Percentiles rank a stretch among this genome's conserved stretches.
Conservation (phyloP, 2,888 invertebrate species). For the Cerastis leucographa region DNA sequence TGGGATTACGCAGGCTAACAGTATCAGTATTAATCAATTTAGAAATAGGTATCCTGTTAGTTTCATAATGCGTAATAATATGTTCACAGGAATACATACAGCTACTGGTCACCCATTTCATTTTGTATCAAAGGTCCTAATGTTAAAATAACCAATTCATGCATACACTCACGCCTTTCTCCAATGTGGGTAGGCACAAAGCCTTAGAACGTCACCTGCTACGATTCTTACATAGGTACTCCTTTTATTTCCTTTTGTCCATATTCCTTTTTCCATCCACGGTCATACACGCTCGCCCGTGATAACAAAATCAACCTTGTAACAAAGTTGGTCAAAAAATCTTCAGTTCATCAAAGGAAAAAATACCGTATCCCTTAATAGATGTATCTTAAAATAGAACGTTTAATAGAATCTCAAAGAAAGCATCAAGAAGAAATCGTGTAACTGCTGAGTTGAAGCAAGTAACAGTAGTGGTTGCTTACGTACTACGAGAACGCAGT, state of each 20-base stretch:
- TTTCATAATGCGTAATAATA: no score
- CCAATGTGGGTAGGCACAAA: no score
- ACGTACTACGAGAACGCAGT: constrained; percentile 22
- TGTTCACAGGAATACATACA: not conserved
- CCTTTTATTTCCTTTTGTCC: no score
- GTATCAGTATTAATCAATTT: not conserved
- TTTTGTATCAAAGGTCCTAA: not conserved
- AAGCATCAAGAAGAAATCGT: not conserved
- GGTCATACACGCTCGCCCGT: no score
- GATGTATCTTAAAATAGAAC: not conserved
- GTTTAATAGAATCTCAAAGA: not conserved
- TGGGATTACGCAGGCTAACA: no score
- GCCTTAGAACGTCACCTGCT: no score
- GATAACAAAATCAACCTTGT: not conserved
- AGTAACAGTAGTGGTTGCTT: constrained; percentile 20
- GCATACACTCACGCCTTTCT: no score
- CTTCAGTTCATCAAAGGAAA: not conserved
- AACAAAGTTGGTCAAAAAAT: not conserved
- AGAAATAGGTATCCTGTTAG: not conserved
- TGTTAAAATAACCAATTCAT: not conserved
- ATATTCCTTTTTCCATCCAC: no score
- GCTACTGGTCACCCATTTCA: not conserved
- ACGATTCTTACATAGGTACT: no score
- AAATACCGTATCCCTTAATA: not conserved
- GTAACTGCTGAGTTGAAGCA: not conserved